Evolutionary conservation across 2,113 vertebrate genomes (phyloP).

Genomic region (Orthonyx spaldingii): DNA sequence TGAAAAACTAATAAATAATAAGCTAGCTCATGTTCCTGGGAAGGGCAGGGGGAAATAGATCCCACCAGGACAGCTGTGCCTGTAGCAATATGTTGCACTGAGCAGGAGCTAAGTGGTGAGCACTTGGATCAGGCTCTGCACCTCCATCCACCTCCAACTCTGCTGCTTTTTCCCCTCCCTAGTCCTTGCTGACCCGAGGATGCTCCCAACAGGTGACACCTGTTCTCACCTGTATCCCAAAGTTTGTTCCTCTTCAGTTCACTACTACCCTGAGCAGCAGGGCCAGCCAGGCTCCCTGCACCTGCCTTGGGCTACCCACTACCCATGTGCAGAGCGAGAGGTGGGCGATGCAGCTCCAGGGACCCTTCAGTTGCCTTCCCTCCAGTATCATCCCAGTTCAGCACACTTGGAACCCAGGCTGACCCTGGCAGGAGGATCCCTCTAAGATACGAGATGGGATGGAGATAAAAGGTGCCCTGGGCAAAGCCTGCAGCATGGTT

Average conservation of each 20-base stretch:
- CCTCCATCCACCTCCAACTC: neutral
- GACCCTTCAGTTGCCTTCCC: neutral
- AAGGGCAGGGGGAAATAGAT: neutral
- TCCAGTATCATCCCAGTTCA: neutral
- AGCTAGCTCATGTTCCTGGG: accelerated
- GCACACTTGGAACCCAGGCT: neutral
- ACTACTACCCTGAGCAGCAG: neutral
- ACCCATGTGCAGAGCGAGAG: accelerated
- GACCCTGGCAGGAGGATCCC: neutral
- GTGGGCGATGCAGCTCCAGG: neutral
- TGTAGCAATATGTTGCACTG: accelerated
- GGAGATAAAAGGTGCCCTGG: neutral
- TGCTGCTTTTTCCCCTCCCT: neutral
- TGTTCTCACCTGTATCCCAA: accelerated
- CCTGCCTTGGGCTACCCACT: neutral
- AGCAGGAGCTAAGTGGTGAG: neutral
- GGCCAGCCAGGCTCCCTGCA: neutral
- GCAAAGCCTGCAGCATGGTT: neutral
- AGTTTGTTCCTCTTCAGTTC: neutral
- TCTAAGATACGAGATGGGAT: accelerated
- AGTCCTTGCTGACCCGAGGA: neutral
- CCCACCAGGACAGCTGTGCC: neutral
- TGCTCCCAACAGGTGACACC: neutral
- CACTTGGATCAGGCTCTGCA: neutral
- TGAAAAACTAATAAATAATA: too few relatives aligned